A percentile compares a stretch with the other conserved stretches of the same genome.
These are phyloP conservation scores for Nymphalis urticae DNA, from an alignment of 2,888 invertebrate genomes.

Conservation along the genomic window DNA sequence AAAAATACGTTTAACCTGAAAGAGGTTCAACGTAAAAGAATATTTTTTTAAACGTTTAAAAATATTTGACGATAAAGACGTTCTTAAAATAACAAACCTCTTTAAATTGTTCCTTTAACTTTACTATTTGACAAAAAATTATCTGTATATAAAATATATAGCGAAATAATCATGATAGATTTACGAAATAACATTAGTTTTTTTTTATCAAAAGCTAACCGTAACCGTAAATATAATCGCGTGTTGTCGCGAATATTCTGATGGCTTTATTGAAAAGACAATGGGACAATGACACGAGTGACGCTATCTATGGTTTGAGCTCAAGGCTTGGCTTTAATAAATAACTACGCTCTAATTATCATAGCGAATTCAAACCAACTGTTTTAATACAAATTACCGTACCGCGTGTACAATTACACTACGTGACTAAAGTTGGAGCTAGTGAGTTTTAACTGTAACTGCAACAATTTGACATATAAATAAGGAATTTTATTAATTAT, in stretches of 20 bases:
- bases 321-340: conserved; percentile 34
- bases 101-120: too few relatives aligned
- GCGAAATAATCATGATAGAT: too few relatives aligned
- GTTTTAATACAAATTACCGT: conserved; percentile 29
- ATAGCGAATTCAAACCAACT: conserved; percentile 25
- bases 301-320: conserved; percentile 3
- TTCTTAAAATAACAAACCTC: too few relatives aligned
- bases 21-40: too few relatives aligned
- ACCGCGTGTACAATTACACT: conserved; percentile 4
- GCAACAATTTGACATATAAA: background rate
- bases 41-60: too few relatives aligned
- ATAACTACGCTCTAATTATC: conserved; percentile 41
- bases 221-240: too few relatives aligned
- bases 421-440: conserved; percentile 6
- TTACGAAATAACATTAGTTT: too few relatives aligned
- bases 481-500: background rate
- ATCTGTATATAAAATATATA: too few relatives aligned
- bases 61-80: too few relatives aligned
- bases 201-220: too few relatives aligned
- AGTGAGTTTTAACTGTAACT: background rate
- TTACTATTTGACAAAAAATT: too few relatives aligned
- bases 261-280: background rate
- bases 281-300: conserved; percentile 4
- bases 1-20: too few relatives aligned
- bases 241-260: background rate